These are phyloP conservation scores for Epizoanthus stellaris DNA, from an alignment of 92 coral and sea anemone genomes.

Conservation along the genomic window DNA sequence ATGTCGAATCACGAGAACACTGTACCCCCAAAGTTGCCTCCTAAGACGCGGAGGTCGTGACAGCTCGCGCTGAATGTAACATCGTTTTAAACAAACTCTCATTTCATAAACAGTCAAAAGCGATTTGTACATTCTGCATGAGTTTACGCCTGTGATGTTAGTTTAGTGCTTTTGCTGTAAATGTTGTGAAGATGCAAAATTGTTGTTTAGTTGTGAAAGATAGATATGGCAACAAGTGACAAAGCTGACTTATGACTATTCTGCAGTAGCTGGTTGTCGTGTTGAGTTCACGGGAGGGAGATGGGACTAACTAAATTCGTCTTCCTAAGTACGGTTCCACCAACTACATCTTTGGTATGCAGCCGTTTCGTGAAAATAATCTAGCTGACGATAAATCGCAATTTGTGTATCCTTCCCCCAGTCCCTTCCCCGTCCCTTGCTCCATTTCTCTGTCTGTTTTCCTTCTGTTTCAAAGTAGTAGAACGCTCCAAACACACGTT, in stretches of 20 bases:
- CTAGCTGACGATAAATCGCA: too few relatives aligned
- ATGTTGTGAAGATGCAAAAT: conserved; percentile 9
- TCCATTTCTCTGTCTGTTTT: too few relatives aligned
- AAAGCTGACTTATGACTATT: conserved; percentile 5
- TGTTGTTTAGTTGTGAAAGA: conserved; percentile 9
- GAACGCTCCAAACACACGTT: too few relatives aligned
- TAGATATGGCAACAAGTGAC: not conserved
- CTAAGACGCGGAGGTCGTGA: conserved; percentile 26
- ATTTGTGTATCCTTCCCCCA: too few relatives aligned
- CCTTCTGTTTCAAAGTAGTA: too few relatives aligned
- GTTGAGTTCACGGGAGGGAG: not conserved
- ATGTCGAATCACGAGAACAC: conserved; percentile 9
- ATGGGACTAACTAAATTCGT: too few relatives aligned
- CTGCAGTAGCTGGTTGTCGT: not conserved
- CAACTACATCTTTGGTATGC: too few relatives aligned
- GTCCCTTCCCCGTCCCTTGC: too few relatives aligned
- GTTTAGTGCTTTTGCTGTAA: not conserved
- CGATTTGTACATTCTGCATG: not conserved
- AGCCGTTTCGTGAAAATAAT: too few relatives aligned
- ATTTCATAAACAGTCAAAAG: too few relatives aligned
- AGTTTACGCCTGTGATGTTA: not conserved
- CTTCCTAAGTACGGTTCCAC: too few relatives aligned
- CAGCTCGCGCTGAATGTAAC: not conserved
- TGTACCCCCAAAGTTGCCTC: conserved; percentile 41
- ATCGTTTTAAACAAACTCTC: not conserved